These are phyloP conservation scores for Limnephilus auricula DNA, from an alignment of 2,888 invertebrate species.

Conservation along the genomic window DNA sequence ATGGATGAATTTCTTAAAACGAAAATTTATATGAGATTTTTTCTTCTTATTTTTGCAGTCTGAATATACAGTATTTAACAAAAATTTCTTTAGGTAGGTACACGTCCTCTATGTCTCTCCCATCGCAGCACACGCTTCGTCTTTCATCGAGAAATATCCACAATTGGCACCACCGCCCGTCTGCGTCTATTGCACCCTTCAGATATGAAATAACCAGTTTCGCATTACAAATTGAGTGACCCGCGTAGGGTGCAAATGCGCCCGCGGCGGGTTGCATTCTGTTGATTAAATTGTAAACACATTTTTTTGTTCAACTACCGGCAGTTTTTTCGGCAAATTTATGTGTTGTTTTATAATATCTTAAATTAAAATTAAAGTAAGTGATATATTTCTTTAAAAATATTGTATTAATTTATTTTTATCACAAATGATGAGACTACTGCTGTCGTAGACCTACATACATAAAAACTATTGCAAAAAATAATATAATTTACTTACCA, in stretches of 20 bases:
- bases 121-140: slow-evolving; percentile 51
- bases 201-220: slow-evolving; percentile 57
- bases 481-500: too few species aligned
- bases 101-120: background rate
- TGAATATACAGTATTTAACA: too few species aligned
- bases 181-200: slow-evolving; percentile 27
- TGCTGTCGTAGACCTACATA: too few species aligned
- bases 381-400: too few species aligned
- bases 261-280: slow-evolving; percentile 5
- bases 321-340: background rate
- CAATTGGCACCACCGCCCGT: background rate
- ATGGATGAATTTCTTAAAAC: too few species aligned
- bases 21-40: too few species aligned
- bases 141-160: slow-evolving; percentile 40
- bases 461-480: too few species aligned
- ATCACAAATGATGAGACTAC: too few species aligned
- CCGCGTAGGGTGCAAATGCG: slow-evolving; percentile 20
- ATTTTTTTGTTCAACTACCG: background rate
- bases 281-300: background rate
- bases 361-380: background rate
- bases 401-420: too few species aligned
- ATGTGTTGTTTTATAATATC: background rate
- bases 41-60: too few species aligned
- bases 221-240: slow-evolving; percentile 64
- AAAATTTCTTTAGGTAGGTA: background rate